phyloP scores from a whole-genome alignment of 1,140 invertebrate genomes.

The Epicauta chinensis region DNA sequence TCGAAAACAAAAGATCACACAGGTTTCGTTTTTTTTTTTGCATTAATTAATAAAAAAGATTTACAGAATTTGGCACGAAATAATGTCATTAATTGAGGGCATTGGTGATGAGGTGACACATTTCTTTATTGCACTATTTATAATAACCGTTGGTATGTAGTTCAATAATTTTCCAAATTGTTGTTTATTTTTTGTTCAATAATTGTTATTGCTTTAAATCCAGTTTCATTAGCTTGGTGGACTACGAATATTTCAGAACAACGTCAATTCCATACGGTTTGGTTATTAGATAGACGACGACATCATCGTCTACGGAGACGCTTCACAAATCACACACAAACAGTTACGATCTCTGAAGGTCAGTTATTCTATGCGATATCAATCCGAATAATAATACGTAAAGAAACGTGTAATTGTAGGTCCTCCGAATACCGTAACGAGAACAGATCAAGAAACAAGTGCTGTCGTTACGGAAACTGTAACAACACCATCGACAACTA shows the following conservation, averaged over 20 bases:
- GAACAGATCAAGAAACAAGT: not conserved
- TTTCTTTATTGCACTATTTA: conserved; percentile 57
- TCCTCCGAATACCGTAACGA: not conserved
- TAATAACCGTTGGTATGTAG: conserved; percentile 49
- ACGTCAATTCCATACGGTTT: conserved; percentile 32
- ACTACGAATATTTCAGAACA: conserved; percentile 36
- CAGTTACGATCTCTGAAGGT: conserved; percentile 33
- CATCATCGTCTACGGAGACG: conserved; percentile 9
- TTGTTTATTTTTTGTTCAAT: no score
- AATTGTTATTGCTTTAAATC: no score
- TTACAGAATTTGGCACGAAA: no score
- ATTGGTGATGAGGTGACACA: conserved; percentile 76
- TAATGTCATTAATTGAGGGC: conserved; percentile 67
- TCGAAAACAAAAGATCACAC: no score
- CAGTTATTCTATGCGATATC: no score
- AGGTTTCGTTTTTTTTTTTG: no score
- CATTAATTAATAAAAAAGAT: no score
- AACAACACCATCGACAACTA: conserved; percentile 5
- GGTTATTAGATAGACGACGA: conserved; percentile 33
- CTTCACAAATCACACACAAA: conserved; percentile 35
- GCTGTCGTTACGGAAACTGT: conserved; percentile 2
- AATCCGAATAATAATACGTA: no score
- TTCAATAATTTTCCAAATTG: no score
- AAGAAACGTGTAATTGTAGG: not conserved
- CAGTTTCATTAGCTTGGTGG: conserved; percentile 35